Base-by-base conservation (phyloP, 2,113 vertebrate species). In the Prinia subflava region DNA sequence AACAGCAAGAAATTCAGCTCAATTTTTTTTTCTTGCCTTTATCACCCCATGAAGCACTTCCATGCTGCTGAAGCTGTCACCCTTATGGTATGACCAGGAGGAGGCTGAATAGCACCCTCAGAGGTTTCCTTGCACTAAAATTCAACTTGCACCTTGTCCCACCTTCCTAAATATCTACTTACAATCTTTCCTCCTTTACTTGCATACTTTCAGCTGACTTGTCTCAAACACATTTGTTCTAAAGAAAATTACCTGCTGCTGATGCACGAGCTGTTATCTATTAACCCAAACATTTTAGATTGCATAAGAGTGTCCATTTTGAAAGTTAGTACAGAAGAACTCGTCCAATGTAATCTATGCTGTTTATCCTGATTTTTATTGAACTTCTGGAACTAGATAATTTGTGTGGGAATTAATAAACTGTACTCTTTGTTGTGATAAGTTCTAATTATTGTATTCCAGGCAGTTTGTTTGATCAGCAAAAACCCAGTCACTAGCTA, bases 351-450 rank as follows among this genome's bases (percentile, higher is more conserved):
- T 81, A 80, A 84, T 57, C n/a, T 68, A 42, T 93, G 87, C n/a
- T 83, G 50, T 73, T 91, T 91, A 50, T 93, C 64, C 64, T 92
- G 46, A 74, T 89, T 87, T 94, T 91, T 69, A 79, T 96, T 94
- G 64, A 77, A 31, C 60, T 87, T 90, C 76, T 95, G 83, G 67
- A 80, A 91, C 33, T 60, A 90, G 68, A 50, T 46, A 59, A 74
- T 53, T 87, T 63, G 56, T 82, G 73, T 90, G 83, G 76, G 62
- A 89, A 96, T 95, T 87, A 95, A 96, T 95, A 96, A 93, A 93
- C 68, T 80, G n/a, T 86, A 15, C 8, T 73, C 8, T 69, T 83
- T 77, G 46, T 49, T 79, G 79, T 79, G 73, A 39, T 77, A 59
- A 84, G 10, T 64, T 83, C 79, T 87, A 80, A 56, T 93, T 81